phyloP scores from a whole-genome alignment of 2,888 invertebrate species.

The Synergus japonicus region DNA sequence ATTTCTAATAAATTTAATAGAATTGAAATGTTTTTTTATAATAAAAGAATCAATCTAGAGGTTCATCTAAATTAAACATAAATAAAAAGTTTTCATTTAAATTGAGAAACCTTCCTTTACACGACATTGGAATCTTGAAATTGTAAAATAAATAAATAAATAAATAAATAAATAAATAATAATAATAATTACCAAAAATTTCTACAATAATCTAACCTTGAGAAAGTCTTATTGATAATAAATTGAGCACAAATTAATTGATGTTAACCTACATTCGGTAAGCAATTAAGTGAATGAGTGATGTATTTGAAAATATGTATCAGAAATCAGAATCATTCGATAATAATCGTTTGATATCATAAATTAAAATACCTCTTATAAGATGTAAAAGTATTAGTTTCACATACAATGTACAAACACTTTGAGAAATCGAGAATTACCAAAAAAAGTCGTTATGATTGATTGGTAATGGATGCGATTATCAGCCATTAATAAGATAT shows the following conservation, averaged over 20 bases:
- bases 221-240: slow-evolving; percentile 4
- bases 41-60: too few relatives aligned
- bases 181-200: not conserved
- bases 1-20: too few relatives aligned
- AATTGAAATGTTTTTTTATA: too few relatives aligned
- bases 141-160: too few relatives aligned
- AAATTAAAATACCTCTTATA: slow-evolving; percentile 28
- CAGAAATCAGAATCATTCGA: not conserved
- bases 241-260: slow-evolving; percentile 16
- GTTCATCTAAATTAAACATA: too few relatives aligned
- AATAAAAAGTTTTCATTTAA: too few relatives aligned
- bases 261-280: slow-evolving; percentile 24
- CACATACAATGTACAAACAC: not conserved
- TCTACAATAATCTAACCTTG: not conserved
- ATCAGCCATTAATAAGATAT: slow-evolving; percentile 37
- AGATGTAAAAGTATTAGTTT: slow-evolving; percentile 26
- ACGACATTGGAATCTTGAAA: too few relatives aligned
- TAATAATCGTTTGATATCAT: slow-evolving; percentile 21
- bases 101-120: too few relatives aligned
- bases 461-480: slow-evolving; percentile 33
- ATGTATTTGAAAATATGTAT: slow-evolving; percentile 20
- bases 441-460: slow-evolving; percentile 6
- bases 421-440: slow-evolving; percentile 27
- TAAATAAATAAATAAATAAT: too few relatives aligned
- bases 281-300: slow-evolving; percentile 32